Evolutionary conservation across 2,797 vertebrate genomes (phyloP), one percentile per base, ranked within the genome.

Genomic region (Neomorphus geoffroyi): DNA sequence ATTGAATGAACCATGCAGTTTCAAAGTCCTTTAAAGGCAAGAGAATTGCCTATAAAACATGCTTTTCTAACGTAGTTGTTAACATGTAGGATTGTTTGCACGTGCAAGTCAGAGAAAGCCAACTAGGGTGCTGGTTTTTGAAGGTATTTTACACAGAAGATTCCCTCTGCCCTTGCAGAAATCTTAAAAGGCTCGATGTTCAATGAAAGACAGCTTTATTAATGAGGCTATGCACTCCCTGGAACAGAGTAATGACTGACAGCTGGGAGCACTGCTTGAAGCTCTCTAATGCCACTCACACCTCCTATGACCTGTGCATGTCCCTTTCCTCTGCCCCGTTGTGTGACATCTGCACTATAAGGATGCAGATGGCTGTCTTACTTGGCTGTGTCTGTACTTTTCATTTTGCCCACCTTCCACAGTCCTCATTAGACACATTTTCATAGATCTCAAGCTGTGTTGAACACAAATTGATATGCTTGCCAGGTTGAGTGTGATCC

Each of bases 11-110:
- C 41, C 0, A 2, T 18, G 27, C 2, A 2, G 51, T 87, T 85
- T 70, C 37, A 67, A 86, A 94, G 57, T 81, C 61, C 53, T 71
- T 81, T 65, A 32, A 92, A 18, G 11, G 62, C 22, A 87, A 82
- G 30, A 57, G 21, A 61, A 69, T 33, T 78, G 65, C 37, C 50
- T 65, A 11, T 17, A 84, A 84, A 84, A 28, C 41, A 33, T 7
- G 33, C 10, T 61, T 88, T 67, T 88, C 37, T 27, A 80, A 19
- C 19, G 67, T 33, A 66, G 53, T 57, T 81, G 54, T 53, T 78
- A 77, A 73, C 18, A 23, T 18, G 18, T 2, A 14, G 23, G 45
- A 60, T 28, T 57, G 19, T 45, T 90, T 90, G 17, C 33, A 22
- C 28, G 22, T 30, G 5, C 73, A 48, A 80, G 4, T 60, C 66